Percentiles rank a stretch among this genome's conserved stretches.
These are phyloP conservation scores for Cynocephalus volans DNA, from an alignment of 2,113 vertebrate species.

Conservation along the genomic window DNA sequence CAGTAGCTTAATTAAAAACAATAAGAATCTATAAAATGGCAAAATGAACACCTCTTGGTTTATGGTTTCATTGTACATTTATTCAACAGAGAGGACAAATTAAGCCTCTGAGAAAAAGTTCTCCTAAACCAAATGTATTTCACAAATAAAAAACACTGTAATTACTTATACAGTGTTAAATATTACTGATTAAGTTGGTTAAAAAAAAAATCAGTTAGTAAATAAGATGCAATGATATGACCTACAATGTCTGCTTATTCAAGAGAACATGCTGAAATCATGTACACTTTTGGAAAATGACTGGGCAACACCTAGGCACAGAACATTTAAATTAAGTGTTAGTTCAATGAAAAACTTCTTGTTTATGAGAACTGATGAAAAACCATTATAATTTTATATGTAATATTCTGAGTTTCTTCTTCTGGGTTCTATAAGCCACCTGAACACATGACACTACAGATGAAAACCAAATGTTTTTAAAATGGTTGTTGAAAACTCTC, in stretches of 20 bases:
- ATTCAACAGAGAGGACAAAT: constrained; percentile 9
- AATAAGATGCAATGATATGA: neutral
- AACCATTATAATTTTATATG: neutral
- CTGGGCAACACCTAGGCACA: neutral
- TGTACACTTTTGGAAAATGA: neutral
- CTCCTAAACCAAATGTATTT: constrained; percentile 30
- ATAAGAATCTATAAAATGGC: constrained; percentile 47
- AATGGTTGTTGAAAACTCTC: constrained; percentile 3
- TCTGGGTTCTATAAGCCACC: neutral
- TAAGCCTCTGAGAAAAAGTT: constrained; percentile 49
- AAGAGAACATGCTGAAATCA: neutral
- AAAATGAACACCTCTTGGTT: constrained; percentile 46
- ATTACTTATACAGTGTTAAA: constrained; percentile 1
- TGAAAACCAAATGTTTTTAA: neutral
- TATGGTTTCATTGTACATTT: neutral
- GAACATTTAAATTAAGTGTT: neutral
- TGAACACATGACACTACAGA: neutral
- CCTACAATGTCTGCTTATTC: neutral
- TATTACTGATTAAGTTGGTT: neutral
- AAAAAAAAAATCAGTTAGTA: neutral
- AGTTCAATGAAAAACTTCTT: neutral
- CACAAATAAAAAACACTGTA: constrained; percentile 18
- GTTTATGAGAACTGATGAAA: neutral
- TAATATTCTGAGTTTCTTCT: neutral
- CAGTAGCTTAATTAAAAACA: constrained; percentile 76